Evolutionary conservation across 2,888 invertebrate genomes (phyloP).

Genomic region (Tolmerus cingulatus): DNA sequence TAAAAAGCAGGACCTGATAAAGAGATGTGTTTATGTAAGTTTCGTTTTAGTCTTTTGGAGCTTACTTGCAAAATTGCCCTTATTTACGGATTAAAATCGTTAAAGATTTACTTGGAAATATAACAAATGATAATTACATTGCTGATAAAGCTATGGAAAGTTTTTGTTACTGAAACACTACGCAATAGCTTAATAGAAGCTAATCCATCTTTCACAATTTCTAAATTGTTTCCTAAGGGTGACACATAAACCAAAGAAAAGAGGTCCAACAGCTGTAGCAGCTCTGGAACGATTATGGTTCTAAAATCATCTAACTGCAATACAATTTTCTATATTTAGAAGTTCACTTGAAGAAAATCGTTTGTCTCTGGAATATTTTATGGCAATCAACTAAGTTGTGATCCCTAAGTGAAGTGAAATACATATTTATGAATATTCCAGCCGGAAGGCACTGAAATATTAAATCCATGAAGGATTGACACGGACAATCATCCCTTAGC

Average conservation of each 20-base stretch:
- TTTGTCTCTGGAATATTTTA: neutral
- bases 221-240: neutral
- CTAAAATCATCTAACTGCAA: neutral
- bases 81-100: too few relatives aligned
- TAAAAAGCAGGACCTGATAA: too few relatives aligned
- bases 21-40: too few relatives aligned
- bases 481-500: neutral
- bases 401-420: neutral
- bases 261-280: neutral
- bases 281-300: neutral
- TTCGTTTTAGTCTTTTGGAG: too few relatives aligned
- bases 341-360: neutral
- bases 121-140: too few relatives aligned
- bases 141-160: too few relatives aligned
- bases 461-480: neutral
- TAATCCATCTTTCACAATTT: neutral
- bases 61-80: too few relatives aligned
- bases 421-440: neutral
- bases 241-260: neutral
- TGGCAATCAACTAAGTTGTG: neutral
- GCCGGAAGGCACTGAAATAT: neutral
- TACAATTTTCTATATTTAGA: neutral
- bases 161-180: too few relatives aligned
- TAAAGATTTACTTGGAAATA: too few relatives aligned
- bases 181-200: neutral